Conservation (phyloP, 2,113 vertebrate genomes). For the Austrofundulus limnaeus region DNA sequence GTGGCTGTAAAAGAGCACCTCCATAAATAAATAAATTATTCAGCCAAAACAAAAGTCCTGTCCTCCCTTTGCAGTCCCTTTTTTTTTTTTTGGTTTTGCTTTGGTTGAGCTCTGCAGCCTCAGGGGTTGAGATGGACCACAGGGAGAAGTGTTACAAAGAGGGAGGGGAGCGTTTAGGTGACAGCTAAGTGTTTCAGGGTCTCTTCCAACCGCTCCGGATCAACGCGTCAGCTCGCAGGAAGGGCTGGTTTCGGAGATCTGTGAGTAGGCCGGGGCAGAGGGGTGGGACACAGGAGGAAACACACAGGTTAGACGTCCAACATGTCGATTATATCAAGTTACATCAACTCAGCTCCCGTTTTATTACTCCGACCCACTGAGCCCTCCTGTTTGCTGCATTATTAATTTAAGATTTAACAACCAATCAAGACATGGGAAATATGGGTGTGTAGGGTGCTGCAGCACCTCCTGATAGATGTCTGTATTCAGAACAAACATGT, state of each 20-base stretch:
- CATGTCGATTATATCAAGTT: slow-evolving; percentile 28
- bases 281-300: slow-evolving; percentile 53
- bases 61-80: slow-evolving; percentile 65
- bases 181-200: slow-evolving; percentile 75
- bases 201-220: slow-evolving; percentile 83
- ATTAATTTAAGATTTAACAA: too few species aligned
- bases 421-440: too few species aligned
- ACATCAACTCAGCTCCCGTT: slow-evolving; percentile 30
- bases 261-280: slow-evolving; percentile 68
- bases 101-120: slow-evolving; percentile 62
- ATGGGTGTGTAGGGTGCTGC: too few species aligned
- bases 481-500: too few species aligned
- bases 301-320: slow-evolving; percentile 67
- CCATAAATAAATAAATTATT: slow-evolving; percentile 83
- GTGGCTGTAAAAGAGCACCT: slow-evolving; percentile 65
- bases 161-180: slow-evolving; percentile 50
- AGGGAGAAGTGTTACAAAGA: slow-evolving; percentile 49
- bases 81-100: not conserved
- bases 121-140: slow-evolving; percentile 60
- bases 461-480: too few species aligned
- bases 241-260: slow-evolving; percentile 87
- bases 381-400: too few species aligned
- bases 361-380: slow-evolving; percentile 7
- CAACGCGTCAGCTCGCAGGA: slow-evolving; percentile 83
- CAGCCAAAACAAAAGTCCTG: slow-evolving; percentile 64